Percentiles rank a stretch among this genome's conserved stretches.
phyloP scores from a whole-genome alignment of 1,140 invertebrate species.

The Drosophila nasuta region DNA sequence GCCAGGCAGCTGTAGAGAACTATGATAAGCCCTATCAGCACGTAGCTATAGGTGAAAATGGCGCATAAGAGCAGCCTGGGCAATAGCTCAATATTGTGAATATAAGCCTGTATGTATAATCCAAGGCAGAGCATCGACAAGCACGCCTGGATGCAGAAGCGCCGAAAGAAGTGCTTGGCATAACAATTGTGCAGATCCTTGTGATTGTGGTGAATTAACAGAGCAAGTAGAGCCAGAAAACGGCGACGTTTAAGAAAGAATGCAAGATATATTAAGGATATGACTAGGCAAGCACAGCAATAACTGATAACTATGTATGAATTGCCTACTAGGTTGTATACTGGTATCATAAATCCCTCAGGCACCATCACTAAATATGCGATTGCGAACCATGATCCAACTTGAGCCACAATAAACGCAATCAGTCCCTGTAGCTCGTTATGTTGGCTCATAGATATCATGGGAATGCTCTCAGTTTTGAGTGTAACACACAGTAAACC shows the following conservation, averaged over 20 bases:
- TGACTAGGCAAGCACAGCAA: constrained; percentile 44
- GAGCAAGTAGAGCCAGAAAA: constrained; percentile 22
- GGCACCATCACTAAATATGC: background rate
- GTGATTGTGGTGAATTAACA: constrained; percentile 46
- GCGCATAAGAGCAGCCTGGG: constrained; percentile 7
- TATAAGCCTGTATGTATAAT: constrained; percentile 1
- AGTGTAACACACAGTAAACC: constrained; percentile 52
- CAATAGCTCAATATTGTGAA: background rate
- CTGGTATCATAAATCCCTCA: background rate
- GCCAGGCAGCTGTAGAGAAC: constrained; percentile 52
- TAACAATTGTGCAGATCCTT: constrained; percentile 26
- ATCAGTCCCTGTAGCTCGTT: constrained; percentile 29
- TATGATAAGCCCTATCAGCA: constrained; percentile 52
- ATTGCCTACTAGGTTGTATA: constrained; percentile 50
- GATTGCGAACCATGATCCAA: constrained; percentile 21
- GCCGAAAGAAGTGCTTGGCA: constrained; percentile 16
- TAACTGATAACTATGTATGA: constrained; percentile 45
- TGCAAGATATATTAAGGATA: constrained; percentile 51
- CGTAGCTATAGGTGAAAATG: constrained; percentile 34
- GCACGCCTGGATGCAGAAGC: constrained; percentile 26
- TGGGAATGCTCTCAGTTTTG: background rate
- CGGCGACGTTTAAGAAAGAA: constrained; percentile 45
- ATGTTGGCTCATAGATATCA: constrained; percentile 4
- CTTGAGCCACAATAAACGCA: constrained; percentile 35
- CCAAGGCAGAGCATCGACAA: constrained; percentile 4